Evolutionary conservation across 2,888 invertebrate species (phyloP), one percentile per base, ranked within the genome.

Genomic region (Timema cristinae): DNA sequence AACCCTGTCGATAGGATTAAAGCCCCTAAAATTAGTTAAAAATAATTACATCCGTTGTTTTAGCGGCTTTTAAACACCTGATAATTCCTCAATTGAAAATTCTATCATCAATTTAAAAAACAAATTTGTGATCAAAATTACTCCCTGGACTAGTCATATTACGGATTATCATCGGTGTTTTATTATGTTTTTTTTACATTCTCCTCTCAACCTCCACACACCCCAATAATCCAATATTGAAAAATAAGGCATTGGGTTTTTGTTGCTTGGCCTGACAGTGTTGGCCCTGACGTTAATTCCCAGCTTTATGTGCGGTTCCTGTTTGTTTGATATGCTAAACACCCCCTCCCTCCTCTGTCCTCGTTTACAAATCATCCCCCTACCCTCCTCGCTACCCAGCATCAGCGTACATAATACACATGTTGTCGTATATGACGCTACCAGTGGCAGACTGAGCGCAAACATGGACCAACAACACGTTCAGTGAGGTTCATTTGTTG

Each of bases 231-330:
- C 71, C 69, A 71, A 73, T 71, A 71, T 73, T 63, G 71, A 73
- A 73, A 73, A 73, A 73, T 73, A 73, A 73, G 66, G 68, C 71
- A 63, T 59, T 67, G 73, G 73, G 67, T 70, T 73, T 73, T 68
- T 68, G 68, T 56, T 56, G 70, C 51, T 67, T 48, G 32, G 71
- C 16, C 56, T 61, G 11, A 11, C 63, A 47, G 54, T 54, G 11
- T 11, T 54, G 11, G 52, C 66, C 54, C 54, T 50, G 68, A 52
- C 69, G 66, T 71, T 73, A 73, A 71, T 71, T 66, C 71, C 68
- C 47, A 48, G 73, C 50, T 71, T 73, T 73, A 73, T 68, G 68
- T 69, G 71, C 63, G 71, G 66, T 16, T 50, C 16, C 68, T 51
- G 68, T 61, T 68, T 71, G 71, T 71, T 67, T 68, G 71, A 68